Conservation (phyloP, 2,797 vertebrate genomes). For the Bradypus variegatus region DNA sequence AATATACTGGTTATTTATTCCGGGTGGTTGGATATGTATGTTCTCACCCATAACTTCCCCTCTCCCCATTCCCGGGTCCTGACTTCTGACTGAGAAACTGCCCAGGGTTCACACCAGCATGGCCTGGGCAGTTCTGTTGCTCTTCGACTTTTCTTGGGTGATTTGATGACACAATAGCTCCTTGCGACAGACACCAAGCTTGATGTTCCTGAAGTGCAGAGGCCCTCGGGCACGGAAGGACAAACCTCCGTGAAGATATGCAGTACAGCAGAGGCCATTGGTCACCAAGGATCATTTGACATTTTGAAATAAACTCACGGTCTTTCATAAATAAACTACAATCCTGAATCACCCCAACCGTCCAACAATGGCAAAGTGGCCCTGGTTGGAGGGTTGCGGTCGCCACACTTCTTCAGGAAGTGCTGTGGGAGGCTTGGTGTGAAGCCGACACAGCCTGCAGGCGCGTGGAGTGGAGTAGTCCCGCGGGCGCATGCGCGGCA, state of each 20-base stretch:
- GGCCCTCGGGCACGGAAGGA: not conserved
- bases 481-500: not conserved
- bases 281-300: not conserved
- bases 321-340: not conserved
- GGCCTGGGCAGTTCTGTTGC: not conserved
- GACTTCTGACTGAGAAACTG: not conserved
- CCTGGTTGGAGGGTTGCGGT: not conserved
- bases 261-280: not conserved
- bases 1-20: not conserved
- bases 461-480: not conserved
- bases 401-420: not conserved
- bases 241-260: not conserved
- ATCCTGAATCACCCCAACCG: not conserved
- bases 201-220: not conserved
- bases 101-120: not conserved
- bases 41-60: not conserved
- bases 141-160: not conserved
- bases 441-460: no score
- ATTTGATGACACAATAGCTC: not conserved
- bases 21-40: not conserved
- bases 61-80: not conserved
- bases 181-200: not conserved
- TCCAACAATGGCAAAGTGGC: not conserved
- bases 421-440: not conserved
- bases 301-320: not conserved